Evolutionary conservation across 37 sponge, comb jelly and placozoan species (phyloP), one percentile per base, ranked within the genome.

Genomic region (Ianthella basta): DNA sequence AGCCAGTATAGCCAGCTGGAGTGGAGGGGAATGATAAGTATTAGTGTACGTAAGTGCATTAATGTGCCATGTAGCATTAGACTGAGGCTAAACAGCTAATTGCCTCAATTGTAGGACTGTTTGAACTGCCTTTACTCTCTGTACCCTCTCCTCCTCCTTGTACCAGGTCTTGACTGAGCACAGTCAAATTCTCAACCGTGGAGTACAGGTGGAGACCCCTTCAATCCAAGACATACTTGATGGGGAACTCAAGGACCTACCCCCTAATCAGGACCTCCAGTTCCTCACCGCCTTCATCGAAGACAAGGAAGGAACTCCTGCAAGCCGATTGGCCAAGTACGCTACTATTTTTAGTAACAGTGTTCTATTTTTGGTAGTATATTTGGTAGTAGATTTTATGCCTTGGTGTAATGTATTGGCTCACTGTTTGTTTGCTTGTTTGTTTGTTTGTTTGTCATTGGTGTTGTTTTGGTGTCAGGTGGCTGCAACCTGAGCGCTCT

Each of bases 261-360:
- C 41, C 0, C 32, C 38, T 33, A 86, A 39, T 41, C 72, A 61
- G 32, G 89, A 94, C 64, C 87, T 92, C 80, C 59, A 74, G 35
- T 98, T 98, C 87, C 91, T 98, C 39, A 81, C 69, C 14, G 90
- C 92, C 38, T 96, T 98, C 84, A 93, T 96, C 25, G 87, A 86
- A 30, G 85, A 91, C 69, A 91, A 87, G 41, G n/a, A 60, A 16
- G 88, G 75, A 25, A 96, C 96, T 0, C 72, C 95, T 59, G 99
- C 96, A 5, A 92, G 93, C n/a, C 67, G 99, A 50, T 81, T 98
- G 56, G 95, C 99, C 21, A 44, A 87, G 97, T 96, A 86, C 40
- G 0, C 30, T 63, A 15, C 25, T 80, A 55, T 54, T n/a, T 32
- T 24, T n/a, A 61, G 64, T n/a, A 61, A 4, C 24, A 61, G 59